Base-by-base conservation (phyloP, 2,888 invertebrate species). In the Drosophila emarginata region DNA sequence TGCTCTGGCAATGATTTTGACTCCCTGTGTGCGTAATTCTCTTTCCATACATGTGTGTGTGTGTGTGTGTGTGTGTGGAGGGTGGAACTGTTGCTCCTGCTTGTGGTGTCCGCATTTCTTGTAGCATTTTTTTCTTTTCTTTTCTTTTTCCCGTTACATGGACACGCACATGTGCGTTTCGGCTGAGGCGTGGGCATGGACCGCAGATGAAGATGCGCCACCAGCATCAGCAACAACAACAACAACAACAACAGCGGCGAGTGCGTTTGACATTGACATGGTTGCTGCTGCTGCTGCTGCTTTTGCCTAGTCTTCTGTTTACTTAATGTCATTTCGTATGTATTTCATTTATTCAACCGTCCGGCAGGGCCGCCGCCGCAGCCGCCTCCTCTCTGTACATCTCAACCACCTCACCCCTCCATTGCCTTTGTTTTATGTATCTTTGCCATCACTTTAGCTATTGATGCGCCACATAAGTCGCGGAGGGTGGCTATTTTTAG, bases 401-500 rank as follows among this genome's bases (percentile, higher is more conserved):
- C 15, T 15, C 51, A 50, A 51, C 14, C n/a, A 40, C 0, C 28
- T 12, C 32, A 11, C 11, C 2, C 9, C 32, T 9, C 32, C 2
- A 32, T 32, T 39, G 4, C n/a, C 11, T 12, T 12, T 32, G 59
- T 26, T 4, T 15, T 12, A 32, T 32, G 39, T 32, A 32, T 28
- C 37, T 14, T 18, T 40, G 32, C 37, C n/a, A 18, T 12, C 18
- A 36, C 57, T 23, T 39, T 23, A 39, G 64, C 64, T 71, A 74
- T 85, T 82, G 86, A 85, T 86, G 86, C 76, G 80, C 88, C 83
- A 76, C 86, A 86, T 80, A 78, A 65, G 60, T 61, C 63, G 57
- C 64, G 80, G 79, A 87, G 90, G 89, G 89, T 89, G 84, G 82
- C 89, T 89, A 90, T 89, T 89, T 89, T 88, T 89, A 89, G 90